phyloP scores from a whole-genome alignment of 1,140 invertebrate species.

The Bacillus rossius region DNA sequence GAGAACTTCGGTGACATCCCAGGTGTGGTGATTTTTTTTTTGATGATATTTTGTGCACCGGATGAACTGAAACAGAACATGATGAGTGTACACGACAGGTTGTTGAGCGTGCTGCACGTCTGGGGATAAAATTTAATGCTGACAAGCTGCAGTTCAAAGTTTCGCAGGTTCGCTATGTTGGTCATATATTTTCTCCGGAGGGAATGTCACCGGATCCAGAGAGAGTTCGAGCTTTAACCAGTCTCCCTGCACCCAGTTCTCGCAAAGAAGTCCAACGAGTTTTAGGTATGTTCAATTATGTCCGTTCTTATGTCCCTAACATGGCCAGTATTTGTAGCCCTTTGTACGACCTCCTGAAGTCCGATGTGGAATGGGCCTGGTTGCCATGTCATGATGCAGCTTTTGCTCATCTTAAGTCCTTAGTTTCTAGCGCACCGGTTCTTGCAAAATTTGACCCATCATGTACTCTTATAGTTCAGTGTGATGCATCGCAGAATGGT shows the following conservation, averaged over 20 bases:
- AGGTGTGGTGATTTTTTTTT: background rate
- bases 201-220: background rate
- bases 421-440: background rate
- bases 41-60: background rate
- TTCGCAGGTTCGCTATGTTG: background rate
- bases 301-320: background rate
- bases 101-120: background rate
- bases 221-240: background rate
- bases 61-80: background rate
- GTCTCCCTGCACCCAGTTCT: background rate
- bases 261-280: background rate
- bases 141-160: background rate
- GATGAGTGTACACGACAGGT: background rate
- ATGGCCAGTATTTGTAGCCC: background rate
- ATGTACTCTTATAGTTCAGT: background rate
- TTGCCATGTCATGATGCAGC: background rate
- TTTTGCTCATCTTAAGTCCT: background rate
- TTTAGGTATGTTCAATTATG: slow-evolving; percentile 2
- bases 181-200: background rate
- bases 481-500: background rate
- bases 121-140: background rate
- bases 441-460: background rate
- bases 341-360: background rate
- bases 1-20: background rate
- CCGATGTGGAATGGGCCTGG: background rate